Evolutionary conservation across 1,140 invertebrate genomes (phyloP).

Genomic region (Tetragonula clypearis): DNA sequence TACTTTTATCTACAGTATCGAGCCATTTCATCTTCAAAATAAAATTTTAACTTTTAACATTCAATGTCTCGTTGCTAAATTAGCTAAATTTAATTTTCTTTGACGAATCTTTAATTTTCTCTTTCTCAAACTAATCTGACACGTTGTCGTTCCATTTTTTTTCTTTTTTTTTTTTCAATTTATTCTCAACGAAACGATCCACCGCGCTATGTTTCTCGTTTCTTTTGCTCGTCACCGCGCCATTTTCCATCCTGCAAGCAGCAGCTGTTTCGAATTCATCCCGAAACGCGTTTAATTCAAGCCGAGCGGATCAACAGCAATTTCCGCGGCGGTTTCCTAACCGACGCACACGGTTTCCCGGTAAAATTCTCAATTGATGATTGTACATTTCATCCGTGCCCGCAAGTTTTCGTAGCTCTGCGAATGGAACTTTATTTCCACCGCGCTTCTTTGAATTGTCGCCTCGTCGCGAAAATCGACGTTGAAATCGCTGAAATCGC

Average conservation of each 20-base stretch:
- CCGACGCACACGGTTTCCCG: background rate
- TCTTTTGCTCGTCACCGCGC: background rate
- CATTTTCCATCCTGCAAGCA: background rate
- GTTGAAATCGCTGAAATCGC: too few species aligned
- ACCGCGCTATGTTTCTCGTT: background rate
- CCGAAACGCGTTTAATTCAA: constrained; percentile 20
- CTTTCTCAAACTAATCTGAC: too few species aligned
- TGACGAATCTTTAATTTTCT: too few species aligned
- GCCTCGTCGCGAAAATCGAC: too few species aligned
- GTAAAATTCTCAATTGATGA: constrained; percentile 2
- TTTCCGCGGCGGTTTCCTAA: constrained; percentile 11
- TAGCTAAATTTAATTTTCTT: too few species aligned
- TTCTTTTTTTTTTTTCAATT: background rate
- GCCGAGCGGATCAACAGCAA: constrained; percentile 33
- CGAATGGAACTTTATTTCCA: constrained; percentile 12
- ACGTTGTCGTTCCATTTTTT: too few species aligned
- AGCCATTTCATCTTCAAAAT: too few species aligned
- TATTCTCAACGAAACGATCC: too few species aligned
- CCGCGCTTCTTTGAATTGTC: background rate
- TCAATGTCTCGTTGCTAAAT: too few species aligned
- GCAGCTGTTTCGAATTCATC: constrained; percentile 32
- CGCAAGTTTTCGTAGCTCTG: constrained; percentile 32
- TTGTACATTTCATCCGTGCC: background rate
- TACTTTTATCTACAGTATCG: too few species aligned
- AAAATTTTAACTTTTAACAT: too few species aligned